Base-by-base conservation (phyloP, 1,140 invertebrate genomes). In the Zelostemma sp. region DNA sequence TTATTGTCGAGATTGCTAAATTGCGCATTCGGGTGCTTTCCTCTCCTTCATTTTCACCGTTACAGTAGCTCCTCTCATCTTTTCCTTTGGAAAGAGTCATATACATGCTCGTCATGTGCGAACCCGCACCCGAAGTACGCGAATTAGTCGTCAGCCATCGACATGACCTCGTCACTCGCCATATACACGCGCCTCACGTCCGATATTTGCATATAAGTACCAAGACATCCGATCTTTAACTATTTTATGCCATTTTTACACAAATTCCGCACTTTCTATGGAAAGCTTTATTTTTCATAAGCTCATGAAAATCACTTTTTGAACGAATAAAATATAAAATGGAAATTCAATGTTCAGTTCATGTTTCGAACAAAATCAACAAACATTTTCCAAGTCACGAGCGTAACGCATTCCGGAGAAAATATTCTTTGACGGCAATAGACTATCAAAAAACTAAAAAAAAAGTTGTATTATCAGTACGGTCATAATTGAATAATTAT, bases 51-150 rank as follows among this genome's bases (percentile, higher is more conserved):
- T 63, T 63, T 65, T 61, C 57, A 65, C 50, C 61, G 61, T 71
- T 71, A 70, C 43, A 21, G 38, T 17, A 11, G 47, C 33, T 8
- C 48, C 21, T 57, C 16, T 8, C 54, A 38, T 57, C 16, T 51
- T 58, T 55, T 35, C 11, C 21, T 45, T 18, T 28, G 12, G 15
- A 28, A 47, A 45, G 14, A 17, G 40, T 15, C 6, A 18, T 43
- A 16, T 62, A 31, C 35, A 71, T 66, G 33, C 59, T 50, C 38
- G 58, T 71, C 62, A 59, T 66, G 68, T 28, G 46, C 58, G 33
- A 41, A 50, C 68, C 68, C 68, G 68, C 68, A 71, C 63, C 50
- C 62, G 59, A 58, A n/a, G 12, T 66, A 71, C 63, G 51, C 59
- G 51, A 66, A 67, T 72, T 72, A 67, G 59, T 60, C 55, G 59